Evolutionary conservation across 2,113 vertebrate species (phyloP), one percentile per base, ranked within the genome.

Genomic region (Centropus unirufus): DNA sequence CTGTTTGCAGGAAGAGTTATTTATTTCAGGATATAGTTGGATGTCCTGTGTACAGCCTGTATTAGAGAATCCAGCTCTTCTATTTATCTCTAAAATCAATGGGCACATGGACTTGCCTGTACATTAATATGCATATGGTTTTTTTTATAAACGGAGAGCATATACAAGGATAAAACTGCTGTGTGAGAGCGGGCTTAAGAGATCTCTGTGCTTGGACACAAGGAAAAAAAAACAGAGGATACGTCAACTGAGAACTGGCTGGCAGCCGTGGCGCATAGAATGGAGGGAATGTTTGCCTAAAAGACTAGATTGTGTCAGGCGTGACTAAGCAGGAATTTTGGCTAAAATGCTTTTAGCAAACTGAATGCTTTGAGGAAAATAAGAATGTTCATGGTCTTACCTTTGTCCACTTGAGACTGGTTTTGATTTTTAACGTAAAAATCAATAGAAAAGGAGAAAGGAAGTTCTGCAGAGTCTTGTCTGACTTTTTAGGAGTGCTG

Each of bases 241-340:
- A 44, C 76, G 16, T 85, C 52, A 32, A n/a, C 58, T 32, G 78
- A 24, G 47, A 90, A n/a, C 51, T 93, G 95, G 97, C 96, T 72
- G 23, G 5, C 67, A 93, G 97, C 92, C 96, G 82, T 0, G 5
- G 66, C 63, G 16, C 91, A 63, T 11, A 80, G 95, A 85, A 55
- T 46, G 54, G 91, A 47, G 80, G 67, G 68, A 83, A 91, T 83
- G 66, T 89, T 42, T 62, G 91, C 83, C 85, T 81, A 82, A 89
- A 81, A 86, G 94, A 80, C 68, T 90, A 74, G 94, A 92, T 81
- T 80, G 95, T 96, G 94, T 91, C 86, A 81, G 90, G 94, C 63
- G 12, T 95, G 96, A 96, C 86, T 73, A 80, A 92, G 96, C 93
- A 92, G 96, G 97, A 95, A 93, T 96, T 92, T 92, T 24, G 83